Percentiles rank a stretch among this genome's conserved stretches.
phyloP scores from a whole-genome alignment of 2,797 vertebrate species.

The Betta splendens region DNA sequence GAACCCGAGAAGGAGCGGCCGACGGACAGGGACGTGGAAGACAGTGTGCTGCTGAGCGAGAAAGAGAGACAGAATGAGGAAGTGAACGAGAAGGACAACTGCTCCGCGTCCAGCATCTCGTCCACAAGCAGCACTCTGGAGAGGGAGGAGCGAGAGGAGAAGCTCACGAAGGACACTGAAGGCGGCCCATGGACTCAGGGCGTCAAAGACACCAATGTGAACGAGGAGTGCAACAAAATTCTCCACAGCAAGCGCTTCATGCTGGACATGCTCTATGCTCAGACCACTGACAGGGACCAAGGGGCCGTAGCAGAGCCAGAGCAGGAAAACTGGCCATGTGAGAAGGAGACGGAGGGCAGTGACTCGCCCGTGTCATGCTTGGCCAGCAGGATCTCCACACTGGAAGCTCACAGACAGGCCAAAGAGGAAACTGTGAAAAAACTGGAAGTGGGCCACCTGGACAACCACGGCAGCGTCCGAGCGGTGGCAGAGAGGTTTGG shows the following conservation, averaged over 20 bases:
- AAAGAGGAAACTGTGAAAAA: slow-evolving; percentile 87
- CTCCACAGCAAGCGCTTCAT: slow-evolving; percentile 94
- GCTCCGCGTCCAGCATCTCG: slow-evolving; percentile 97
- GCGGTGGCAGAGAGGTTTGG: slow-evolving; percentile 91
- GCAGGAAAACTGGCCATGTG: slow-evolving; percentile 77
- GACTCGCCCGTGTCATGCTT: slow-evolving; percentile 85
- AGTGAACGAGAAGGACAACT: slow-evolving; percentile 98
- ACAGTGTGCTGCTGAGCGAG: slow-evolving; percentile 89
- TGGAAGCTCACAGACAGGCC: slow-evolving; percentile 88
- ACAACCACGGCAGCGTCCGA: slow-evolving; percentile 91
- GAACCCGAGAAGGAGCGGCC: slow-evolving; percentile 81
- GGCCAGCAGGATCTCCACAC: slow-evolving; percentile 89
- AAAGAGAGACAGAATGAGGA: slow-evolving; percentile 98
- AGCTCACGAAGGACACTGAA: slow-evolving; percentile 84
- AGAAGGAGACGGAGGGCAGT: slow-evolving; percentile 76
- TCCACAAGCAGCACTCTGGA: slow-evolving; percentile 97
- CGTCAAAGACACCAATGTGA: slow-evolving; percentile 85
- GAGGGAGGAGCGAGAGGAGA: slow-evolving; percentile 94
- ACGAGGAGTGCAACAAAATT: slow-evolving; percentile 89
- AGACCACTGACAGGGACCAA: slow-evolving; percentile 82
- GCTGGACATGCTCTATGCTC: slow-evolving; percentile 96
- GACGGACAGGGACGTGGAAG: slow-evolving; percentile 86
- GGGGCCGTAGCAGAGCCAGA: slow-evolving; percentile 78
- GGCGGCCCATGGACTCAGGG: slow-evolving; percentile 86
- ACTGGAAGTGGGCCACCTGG: slow-evolving; percentile 86